These are phyloP conservation scores for Serinus canaria DNA, from an alignment of 2,113 vertebrate genomes.

Conservation along the genomic window DNA sequence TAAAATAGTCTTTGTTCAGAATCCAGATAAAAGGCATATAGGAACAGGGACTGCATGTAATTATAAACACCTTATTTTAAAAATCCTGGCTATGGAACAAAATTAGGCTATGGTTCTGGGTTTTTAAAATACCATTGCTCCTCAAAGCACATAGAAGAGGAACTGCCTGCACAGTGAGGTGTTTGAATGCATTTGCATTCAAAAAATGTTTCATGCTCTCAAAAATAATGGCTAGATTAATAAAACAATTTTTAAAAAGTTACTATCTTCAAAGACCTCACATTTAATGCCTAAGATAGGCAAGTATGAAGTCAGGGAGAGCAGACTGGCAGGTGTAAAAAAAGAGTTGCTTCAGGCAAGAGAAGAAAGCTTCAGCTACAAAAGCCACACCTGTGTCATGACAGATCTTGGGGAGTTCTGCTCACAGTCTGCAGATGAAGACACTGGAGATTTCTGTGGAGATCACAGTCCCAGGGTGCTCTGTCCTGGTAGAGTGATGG, in stretches of 20 bases:
- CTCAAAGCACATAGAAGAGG: neutral
- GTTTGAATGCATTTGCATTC: neutral
- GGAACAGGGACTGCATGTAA: neutral
- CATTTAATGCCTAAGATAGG: neutral
- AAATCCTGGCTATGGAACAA: neutral
- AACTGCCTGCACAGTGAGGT: neutral
- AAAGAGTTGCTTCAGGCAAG: neutral
- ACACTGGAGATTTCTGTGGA: neutral
- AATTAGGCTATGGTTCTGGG: neutral
- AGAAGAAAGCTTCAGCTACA: neutral
- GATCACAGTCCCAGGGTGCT: neutral
- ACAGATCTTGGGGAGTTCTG: neutral
- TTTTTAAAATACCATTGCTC: neutral
- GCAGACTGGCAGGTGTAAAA: neutral
- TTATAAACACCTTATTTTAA: neutral
- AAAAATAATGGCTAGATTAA: neutral
- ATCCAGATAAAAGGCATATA: neutral
- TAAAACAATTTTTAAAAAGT: neutral
- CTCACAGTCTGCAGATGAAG: neutral
- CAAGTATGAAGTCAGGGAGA: neutral
- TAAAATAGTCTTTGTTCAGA: neutral
- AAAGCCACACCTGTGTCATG: neutral
- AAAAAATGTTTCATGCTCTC: neutral
- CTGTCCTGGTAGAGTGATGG: neutral
- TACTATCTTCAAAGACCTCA: neutral